Percentiles rank a stretch among this genome's conserved stretches.
Evolutionary conservation across 1,140 invertebrate species (phyloP).

Genomic region (Phymorhynchus buccinoides): DNA sequence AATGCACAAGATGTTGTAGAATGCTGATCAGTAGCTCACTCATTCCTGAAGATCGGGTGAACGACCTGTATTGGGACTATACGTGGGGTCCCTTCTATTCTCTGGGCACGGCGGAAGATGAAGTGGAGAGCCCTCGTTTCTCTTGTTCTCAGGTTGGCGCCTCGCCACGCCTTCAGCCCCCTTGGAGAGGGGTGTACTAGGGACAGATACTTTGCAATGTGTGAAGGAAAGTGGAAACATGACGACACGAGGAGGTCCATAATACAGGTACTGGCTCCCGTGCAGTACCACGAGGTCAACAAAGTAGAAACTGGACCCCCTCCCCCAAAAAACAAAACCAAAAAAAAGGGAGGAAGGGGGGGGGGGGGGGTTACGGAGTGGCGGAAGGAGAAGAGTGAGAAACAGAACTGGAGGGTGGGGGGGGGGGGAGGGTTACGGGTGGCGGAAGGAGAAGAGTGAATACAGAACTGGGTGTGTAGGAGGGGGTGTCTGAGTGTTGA

Average conservation of each 20-base stretch:
- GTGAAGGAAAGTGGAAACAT: neutral
- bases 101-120: too few species aligned
- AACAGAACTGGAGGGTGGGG: neutral
- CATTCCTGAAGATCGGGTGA: too few species aligned
- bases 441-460: neutral
- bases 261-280: neutral
- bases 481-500: neutral
- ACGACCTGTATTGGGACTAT: too few species aligned
- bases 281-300: slow-evolving; percentile 2
- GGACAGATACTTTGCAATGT: too few species aligned
- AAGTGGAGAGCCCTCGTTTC: too few species aligned
- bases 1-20: too few species aligned
- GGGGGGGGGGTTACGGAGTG: neutral
- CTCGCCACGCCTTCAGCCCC: neutral
- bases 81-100: too few species aligned
- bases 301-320: too few species aligned
- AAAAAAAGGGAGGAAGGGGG: neutral
- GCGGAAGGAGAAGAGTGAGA: neutral
- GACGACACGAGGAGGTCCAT: neutral
- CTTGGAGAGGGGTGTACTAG: neutral
- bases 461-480: too few species aligned
- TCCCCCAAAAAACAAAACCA: too few species aligned
- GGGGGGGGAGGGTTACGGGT: neutral
- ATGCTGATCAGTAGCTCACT: too few species aligned
- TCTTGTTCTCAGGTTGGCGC: neutral